A percentile compares a stretch with the other conserved stretches of the same genome.
phyloP scores from a whole-genome alignment of 92 coral and sea anemone genomes.

The Bergia puertoricense region DNA sequence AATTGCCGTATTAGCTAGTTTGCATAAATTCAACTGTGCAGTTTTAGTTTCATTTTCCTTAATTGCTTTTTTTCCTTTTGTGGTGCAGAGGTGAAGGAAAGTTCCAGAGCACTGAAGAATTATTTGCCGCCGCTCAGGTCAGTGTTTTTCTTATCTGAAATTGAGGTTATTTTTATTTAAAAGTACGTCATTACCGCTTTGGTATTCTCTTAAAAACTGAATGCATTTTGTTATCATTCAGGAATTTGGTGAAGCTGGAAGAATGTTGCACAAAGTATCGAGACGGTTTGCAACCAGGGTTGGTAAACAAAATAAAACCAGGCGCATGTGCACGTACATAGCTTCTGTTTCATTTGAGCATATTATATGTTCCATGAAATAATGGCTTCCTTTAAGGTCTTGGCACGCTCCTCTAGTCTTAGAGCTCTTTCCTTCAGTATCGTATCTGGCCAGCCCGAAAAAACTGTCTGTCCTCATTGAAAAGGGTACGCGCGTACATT shows the following conservation, averaged over 20 bases:
- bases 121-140: conserved; percentile 89
- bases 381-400: too few species aligned
- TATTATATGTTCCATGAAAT: too few species aligned
- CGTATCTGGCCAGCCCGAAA: too few species aligned
- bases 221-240: conserved; percentile 4
- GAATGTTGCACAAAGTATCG: conserved; percentile 79
- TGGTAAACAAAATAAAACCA: background rate
- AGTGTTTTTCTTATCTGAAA: background rate
- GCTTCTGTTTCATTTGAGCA: too few species aligned
- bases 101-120: conserved; percentile 75
- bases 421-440: too few species aligned
- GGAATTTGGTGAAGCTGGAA: conserved; percentile 89
- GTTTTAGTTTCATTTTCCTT: too few species aligned
- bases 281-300: conserved; percentile 80
- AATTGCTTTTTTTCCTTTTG: background rate
- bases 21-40: too few species aligned
- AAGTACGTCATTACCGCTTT: background rate
- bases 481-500: too few species aligned
- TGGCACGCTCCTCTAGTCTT: too few species aligned
- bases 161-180: background rate
- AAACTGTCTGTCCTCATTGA: too few species aligned
- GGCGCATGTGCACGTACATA: too few species aligned
- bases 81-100: conserved; percentile 80
- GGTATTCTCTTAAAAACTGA: background rate
- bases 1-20: too few species aligned